Base-by-base conservation (phyloP, 2,888 invertebrate species). In the Drosophila fulvimacula region DNA sequence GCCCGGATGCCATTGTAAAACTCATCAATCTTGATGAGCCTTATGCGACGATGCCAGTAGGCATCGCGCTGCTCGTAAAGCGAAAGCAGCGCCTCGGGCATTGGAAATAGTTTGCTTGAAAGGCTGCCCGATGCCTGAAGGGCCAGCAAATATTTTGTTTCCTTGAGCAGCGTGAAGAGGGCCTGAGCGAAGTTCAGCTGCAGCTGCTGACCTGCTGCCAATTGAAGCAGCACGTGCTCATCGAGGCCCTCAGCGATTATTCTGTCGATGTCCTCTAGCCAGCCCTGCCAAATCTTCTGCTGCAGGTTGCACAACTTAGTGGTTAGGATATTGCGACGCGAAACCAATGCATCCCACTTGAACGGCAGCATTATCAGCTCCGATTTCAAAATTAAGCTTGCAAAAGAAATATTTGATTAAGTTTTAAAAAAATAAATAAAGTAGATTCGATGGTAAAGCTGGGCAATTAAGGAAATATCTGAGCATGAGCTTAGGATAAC, bases 1-100 rank as follows among this genome's bases (percentile, higher is more conserved):
- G 93, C 94, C 52, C 95, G 94, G 62, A 98, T 95, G 77, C 95
- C 95, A 91, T 98, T 98, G 92, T 98, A 98, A 95, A 96, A 95
- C 59, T 95, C 94, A 7, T 95, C 94, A 44, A 95, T 95, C 51
- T 95, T 94, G 80, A 94, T 93, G 41, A 94, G 89, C n/a, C 93
- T 93, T 71, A 90, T 90, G 44, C 88, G 89, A 11, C 90, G 90
- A 11, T 87, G 81, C 91, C 91, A 92, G 63, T 91, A 86, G 30
- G 81, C 88, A 60, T 91, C 83, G 52, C 90, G 79, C 44, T 87
- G 68, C 34, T 70, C 80, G 60, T 91, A 92, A 1, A 92, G 80
- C 10, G 77, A 68, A 7, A 90, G 70, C 44, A 90, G 70, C 9
- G 69, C 72, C 17, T 62, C 60, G 5, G 92, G 87, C 60, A 92